Evolutionary conservation across 2,888 invertebrate species (phyloP).

Genomic region (Tholera decimalis): DNA sequence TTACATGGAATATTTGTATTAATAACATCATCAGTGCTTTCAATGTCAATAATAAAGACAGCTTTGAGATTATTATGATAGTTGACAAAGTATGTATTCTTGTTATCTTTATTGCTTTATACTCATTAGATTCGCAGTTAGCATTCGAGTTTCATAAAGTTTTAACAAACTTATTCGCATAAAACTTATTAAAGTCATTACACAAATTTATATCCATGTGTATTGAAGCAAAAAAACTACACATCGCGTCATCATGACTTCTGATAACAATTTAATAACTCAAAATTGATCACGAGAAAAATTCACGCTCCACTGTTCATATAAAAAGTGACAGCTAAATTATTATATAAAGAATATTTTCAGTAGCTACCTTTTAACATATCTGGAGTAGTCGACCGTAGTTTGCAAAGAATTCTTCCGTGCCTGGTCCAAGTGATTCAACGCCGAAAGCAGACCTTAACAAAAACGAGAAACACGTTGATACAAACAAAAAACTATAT

Average conservation of each 20-base stretch:
- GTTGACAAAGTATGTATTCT: background rate
- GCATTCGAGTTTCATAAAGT: slow-evolving; percentile 19
- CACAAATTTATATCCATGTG: slow-evolving; percentile 59
- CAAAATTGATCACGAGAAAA: slow-evolving; percentile 56
- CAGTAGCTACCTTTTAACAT: slow-evolving; percentile 93
- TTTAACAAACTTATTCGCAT: slow-evolving; percentile 24
- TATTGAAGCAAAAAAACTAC: slow-evolving; percentile 57
- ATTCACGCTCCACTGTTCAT: slow-evolving; percentile 52
- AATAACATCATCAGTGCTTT: background rate
- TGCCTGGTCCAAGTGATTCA: slow-evolving; percentile 89
- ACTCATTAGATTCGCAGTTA: slow-evolving; percentile 21
- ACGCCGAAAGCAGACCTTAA: slow-evolving; percentile 87
- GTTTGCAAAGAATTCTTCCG: slow-evolving; percentile 92
- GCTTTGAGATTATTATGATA: background rate
- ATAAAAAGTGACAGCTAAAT: slow-evolving; percentile 68
- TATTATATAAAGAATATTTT: slow-evolving; percentile 59
- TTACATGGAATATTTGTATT: background rate
- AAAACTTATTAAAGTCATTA: slow-evolving; percentile 60
- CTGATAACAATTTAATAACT: slow-evolving; percentile 63
- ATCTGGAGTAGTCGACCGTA: slow-evolving; percentile 97
- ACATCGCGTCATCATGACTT: slow-evolving; percentile 55
- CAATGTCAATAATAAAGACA: background rate
- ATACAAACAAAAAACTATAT: slow-evolving; percentile 72
- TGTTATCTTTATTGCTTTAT: slow-evolving; percentile 4
- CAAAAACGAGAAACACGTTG: slow-evolving; percentile 70